Evolutionary conservation across 2,113 vertebrate genomes (phyloP), one percentile per base, ranked within the genome.

Genomic region (Odocoileus hemionus): DNA sequence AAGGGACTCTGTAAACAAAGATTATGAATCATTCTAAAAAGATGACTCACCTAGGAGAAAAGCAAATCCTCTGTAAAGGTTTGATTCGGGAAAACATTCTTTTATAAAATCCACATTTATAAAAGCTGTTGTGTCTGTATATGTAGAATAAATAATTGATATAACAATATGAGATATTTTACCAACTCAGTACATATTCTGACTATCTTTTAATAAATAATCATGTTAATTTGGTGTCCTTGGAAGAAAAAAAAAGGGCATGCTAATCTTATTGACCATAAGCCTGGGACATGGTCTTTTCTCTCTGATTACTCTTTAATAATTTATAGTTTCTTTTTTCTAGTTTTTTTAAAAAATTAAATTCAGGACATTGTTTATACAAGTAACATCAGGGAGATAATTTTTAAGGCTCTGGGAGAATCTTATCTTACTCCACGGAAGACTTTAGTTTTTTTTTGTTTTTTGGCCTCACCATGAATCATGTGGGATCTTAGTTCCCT

Each of bases 11-110:
- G 17, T 76, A 58, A 87, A 55, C 91, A 45, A 58, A 52, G 57
- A 88, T 89, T 80, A 82, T 92, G 60, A 91, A 13, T 98, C 90
- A 95, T 89, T 95, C 88, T 52, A 14, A 55, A 95, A 70, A 82
- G 28, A 88, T 93, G 84, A 96, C 39, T 97, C 92, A 95, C n/a
- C 52, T 54, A 26, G 58, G 7, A 97, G 55, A 64, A 93, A 94
- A 92, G 36, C 7, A 78, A 83, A 84, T 54, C 15, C 36, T 89
- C 15, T 92, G 25, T 52, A 54, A 47, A 57, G 52, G 25, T 54
- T 1, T n/a, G 78, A 43, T 78, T 90, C 60, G 6, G 50, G 57
- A 95, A 95, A 95, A 26, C 7, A 74, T 33, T 86, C 36, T 70
- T 88, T 74, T 60, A 33, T 54, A 94, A 95, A 91, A 82, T 21